phyloP scores from a whole-genome alignment of 37 sponge, comb jelly and placozoan species.

The Haliclona indistincta region DNA sequence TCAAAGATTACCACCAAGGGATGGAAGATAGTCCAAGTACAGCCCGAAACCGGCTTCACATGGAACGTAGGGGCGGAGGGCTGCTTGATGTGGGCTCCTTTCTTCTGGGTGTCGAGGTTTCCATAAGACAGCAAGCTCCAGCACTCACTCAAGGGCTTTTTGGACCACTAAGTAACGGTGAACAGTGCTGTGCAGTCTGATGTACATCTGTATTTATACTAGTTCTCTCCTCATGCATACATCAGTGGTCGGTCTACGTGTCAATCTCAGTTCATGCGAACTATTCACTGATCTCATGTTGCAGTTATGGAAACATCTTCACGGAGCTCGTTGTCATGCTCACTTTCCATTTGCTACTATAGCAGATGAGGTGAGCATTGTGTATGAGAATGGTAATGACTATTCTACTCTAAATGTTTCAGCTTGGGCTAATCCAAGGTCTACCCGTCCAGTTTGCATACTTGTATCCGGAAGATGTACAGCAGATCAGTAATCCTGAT shows the following conservation, averaged over 20 bases:
- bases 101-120: conserved; percentile 74
- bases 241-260: conserved; percentile 74
- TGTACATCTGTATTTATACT: background rate
- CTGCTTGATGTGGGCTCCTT: conserved; percentile 74
- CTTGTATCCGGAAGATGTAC: conserved; percentile 38
- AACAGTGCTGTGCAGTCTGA: background rate
- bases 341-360: conserved; percentile 79
- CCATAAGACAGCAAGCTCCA: conserved; percentile 44
- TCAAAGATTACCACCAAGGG: background rate
- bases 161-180: conserved; percentile 82
- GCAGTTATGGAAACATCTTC: conserved; percentile 42
- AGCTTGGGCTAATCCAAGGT: conserved; percentile 60
- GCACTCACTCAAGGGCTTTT: conserved; percentile 54
- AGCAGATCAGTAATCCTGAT: conserved; percentile 65
- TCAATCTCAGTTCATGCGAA: conserved; percentile 63
- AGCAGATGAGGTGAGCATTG: conserved; percentile 62
- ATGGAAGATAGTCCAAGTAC: background rate
- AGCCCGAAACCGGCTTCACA: background rate
- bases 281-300: conserved; percentile 72
- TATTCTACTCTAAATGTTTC: background rate
- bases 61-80: conserved; percentile 7
- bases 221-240: background rate
- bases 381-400: background rate
- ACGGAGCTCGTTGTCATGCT: conserved; percentile 30
- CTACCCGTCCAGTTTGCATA: conserved; percentile 75